Base-by-base conservation (phyloP, 2,797 vertebrate genomes). In the Tolypeutes matacus region DNA sequence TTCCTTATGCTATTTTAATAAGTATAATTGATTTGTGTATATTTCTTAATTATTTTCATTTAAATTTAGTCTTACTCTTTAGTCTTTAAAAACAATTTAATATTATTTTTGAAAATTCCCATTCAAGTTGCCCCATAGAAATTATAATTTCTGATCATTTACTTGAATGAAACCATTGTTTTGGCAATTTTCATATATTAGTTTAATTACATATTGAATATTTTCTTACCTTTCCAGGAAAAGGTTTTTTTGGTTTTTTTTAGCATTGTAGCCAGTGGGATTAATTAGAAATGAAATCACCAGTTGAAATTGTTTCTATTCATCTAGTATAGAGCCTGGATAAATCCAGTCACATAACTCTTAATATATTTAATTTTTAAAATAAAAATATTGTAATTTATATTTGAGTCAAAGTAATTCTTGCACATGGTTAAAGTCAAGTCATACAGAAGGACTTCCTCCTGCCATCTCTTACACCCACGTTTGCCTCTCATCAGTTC, bases 171-270 rank as follows among this genome's bases (percentile, higher is more conserved):
- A 31, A 75, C 69, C 15, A 36, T 86, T 69, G 67, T 92, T 81
- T 29, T n/a, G n/a, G 13, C 17, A 62, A 4, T 67, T 29, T 81
- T 73, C 34, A 31, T 27, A 0, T 14, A 4, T n/a, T 39, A n/a
- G 36, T 92, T 29, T 91, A 13, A 51, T 91, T 67, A 5, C 7
- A 60, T 84, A 14, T 49, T 51, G 91, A 81, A 53, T 91, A 65
- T 69, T 92, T 81, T 67, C 64, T 84, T 53, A 72, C 82, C 95
- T 88, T 80, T 86, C 62, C 64, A 90, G 77, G 51, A 53, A 51
- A 76, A 51, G 46, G 46, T 46, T 46, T 46, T 46, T 46, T 46
- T 46, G 5, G 4, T 81, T 96, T 89, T 27, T 72, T 62, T 77
- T 2, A 31, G 39, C 46, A 1, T 17, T 49, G 31, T 62, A 56